Evolutionary conservation across 2,888 invertebrate species (phyloP).

Genomic region (Formica aserva): DNA sequence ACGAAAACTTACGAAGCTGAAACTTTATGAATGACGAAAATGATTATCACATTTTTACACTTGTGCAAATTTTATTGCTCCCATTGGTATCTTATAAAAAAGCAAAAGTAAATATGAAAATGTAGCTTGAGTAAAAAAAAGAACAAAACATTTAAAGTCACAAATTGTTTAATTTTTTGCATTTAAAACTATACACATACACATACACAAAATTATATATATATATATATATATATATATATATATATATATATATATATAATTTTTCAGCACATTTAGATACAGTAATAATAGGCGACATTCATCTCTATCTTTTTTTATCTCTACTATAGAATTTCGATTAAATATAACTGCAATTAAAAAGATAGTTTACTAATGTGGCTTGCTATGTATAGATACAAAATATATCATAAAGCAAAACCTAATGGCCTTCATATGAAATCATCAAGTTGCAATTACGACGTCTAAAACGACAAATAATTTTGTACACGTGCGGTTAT

Average conservation of each 20-base stretch:
- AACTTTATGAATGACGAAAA: background rate
- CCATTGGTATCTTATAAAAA: background rate
- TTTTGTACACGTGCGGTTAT: slow-evolving; percentile 15
- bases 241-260: background rate
- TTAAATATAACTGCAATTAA: background rate
- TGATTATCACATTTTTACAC: background rate
- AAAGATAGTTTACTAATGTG: background rate
- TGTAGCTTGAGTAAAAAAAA: background rate
- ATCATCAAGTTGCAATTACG: slow-evolving; percentile 5
- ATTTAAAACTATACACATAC: background rate
- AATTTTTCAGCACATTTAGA: background rate
- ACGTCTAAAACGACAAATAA: slow-evolving; percentile 9
- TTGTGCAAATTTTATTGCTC: background rate
- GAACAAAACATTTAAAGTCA: background rate
- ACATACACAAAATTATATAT: background rate
- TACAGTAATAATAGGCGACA: background rate
- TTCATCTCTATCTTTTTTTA: background rate
- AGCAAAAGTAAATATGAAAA: background rate
- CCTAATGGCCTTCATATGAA: background rate
- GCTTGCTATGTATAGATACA: background rate
- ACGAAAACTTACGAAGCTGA: background rate
- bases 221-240: background rate
- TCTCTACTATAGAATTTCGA: background rate
- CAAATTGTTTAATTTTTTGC: background rate
- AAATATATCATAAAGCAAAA: slow-evolving; percentile 2